Percentiles rank a stretch among this genome's conserved stretches.
Conservation (phyloP, 2,113 vertebrate species). For the Elephantulus edwardii region DNA sequence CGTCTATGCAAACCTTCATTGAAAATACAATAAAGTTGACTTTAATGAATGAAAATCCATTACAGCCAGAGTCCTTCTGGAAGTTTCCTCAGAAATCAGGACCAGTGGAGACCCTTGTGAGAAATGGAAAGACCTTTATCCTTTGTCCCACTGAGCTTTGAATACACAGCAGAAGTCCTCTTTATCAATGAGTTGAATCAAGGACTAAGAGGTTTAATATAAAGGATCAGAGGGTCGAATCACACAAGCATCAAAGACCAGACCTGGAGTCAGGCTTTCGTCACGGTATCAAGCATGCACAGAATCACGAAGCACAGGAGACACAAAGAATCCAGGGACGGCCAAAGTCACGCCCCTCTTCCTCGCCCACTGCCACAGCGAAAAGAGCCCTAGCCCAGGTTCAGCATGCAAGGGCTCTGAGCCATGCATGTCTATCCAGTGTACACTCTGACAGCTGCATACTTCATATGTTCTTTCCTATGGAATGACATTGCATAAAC, state of each 20-base stretch:
- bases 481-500: background rate
- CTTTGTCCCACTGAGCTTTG: background rate
- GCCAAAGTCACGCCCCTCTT: rapidly evolving
- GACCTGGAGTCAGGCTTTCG: background rate
- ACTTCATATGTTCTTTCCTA: background rate
- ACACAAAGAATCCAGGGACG: background rate
- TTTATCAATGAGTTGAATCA: background rate
- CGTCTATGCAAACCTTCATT: no score
- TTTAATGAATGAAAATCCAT: no score
- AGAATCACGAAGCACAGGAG: background rate
- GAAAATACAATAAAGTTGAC: no score
- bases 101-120: background rate
- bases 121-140: background rate
- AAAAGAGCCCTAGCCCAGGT: background rate
- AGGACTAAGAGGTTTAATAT: background rate
- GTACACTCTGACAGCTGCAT: background rate
- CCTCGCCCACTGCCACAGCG: no score
- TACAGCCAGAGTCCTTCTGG: background rate
- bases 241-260: background rate
- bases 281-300: background rate
- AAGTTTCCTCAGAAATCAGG: background rate
- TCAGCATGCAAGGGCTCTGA: rapidly evolving
- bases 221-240: background rate
- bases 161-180: background rate
- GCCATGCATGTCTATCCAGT: rapidly evolving